Base-by-base conservation (phyloP, 1,140 invertebrate genomes). In the Anastrepha ludens region DNA sequence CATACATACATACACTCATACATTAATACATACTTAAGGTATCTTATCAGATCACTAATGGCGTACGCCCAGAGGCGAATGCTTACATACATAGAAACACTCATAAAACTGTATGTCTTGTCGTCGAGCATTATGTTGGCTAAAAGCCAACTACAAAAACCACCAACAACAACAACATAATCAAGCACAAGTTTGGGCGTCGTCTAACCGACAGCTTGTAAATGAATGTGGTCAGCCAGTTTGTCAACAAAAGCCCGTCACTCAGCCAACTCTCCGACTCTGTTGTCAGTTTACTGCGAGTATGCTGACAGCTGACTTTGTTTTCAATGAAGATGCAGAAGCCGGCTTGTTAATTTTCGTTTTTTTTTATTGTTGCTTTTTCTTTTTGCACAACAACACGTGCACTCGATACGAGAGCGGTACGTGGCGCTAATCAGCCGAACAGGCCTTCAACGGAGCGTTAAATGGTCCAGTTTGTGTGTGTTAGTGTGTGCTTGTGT, bases 271-370 rank as follows among this genome's bases (percentile, higher is more conserved):
- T 15, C 44, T n/a, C 47, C 17, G 5, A 20, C 11, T 7, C 74
- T 81, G 47, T 3, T 9, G 74, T 58, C 47, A 20, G 47, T 81
- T 29, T 29, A 29, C 29, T 29, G 29, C 47, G 44, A 4, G 47
- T n/a, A 55, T 13, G 47, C 17, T 81, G 74, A 81, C 74, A 81
- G 47, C 47, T 29, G 47, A 81, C 74, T 81, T 55, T 17, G 55
- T 81, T 20, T 81, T 81, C 67, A 74, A 47, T 81, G 74, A 81
- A 55, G 47, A 29, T 81, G 47, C 17, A 81, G 9, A 81, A 81
- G 74, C 74, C 74, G 74, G 50, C 47, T 74, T 58, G n/a, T 81
- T 58, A 17, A 29, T 29, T 29, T 29, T 29, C 29, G 29, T 29
- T 29, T 55, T 81, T 8, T 81, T 81, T 50, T 50, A n/a, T 47